Evolutionary conservation across 92 coral and sea anemone genomes (phyloP).

Genomic region (Heteractis magnifica): DNA sequence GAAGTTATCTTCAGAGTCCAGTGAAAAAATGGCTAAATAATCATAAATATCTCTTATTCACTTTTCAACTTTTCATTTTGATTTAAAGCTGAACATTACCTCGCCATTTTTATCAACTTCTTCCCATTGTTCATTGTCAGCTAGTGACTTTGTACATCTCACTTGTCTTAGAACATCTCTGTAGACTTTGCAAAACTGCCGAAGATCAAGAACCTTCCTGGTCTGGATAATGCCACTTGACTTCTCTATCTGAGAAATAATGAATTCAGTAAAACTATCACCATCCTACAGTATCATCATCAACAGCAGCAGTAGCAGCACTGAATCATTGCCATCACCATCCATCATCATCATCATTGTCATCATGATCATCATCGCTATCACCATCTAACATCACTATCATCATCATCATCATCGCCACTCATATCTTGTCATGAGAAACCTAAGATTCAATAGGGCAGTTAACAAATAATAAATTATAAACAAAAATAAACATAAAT

Average conservation of each 20-base stretch:
- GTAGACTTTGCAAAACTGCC: conserved; percentile 84
- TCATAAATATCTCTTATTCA: too few relatives aligned
- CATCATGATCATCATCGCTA: background rate
- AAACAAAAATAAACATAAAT: too few relatives aligned
- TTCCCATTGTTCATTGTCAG: conserved; percentile 74
- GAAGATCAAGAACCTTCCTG: conserved; percentile 66
- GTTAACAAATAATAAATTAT: too few relatives aligned
- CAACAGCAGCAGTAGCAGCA: background rate
- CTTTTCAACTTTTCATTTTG: too few relatives aligned
- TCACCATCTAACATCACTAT: too few relatives aligned
- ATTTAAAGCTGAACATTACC: conserved; percentile 28
- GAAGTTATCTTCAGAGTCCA: too few relatives aligned
- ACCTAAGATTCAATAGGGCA: too few relatives aligned
- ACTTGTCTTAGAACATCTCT: conserved; percentile 72
- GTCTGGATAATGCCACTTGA: conserved; percentile 52
- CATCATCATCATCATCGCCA: too few relatives aligned
- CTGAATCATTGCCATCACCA: background rate
- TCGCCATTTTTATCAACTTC: conserved; percentile 71
- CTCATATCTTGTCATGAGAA: too few relatives aligned
- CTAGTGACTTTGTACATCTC: conserved; percentile 48
- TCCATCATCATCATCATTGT: background rate
- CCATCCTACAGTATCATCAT: background rate
- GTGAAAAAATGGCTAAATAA: too few relatives aligned
- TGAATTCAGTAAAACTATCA: background rate
- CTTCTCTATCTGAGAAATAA: conserved; percentile 42